phyloP scores from a whole-genome alignment of 1,140 invertebrate genomes.

The Apis florea region DNA sequence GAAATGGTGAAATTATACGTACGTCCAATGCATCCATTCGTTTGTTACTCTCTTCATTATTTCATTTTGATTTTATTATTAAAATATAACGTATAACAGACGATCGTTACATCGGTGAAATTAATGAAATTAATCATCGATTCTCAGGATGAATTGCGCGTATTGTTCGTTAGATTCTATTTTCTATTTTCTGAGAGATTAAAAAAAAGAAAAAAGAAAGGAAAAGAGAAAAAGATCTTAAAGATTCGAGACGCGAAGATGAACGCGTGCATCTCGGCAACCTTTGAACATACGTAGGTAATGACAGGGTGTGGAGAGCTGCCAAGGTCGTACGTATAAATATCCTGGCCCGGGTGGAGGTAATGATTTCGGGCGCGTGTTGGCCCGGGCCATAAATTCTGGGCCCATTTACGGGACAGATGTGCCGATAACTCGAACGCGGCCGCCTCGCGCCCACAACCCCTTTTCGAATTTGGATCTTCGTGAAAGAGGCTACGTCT shows the following conservation, averaged over 20 bases:
- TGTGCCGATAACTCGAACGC: slow-evolving; percentile 74
- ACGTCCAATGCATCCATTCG: no score
- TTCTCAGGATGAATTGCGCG: no score
- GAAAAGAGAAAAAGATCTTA: no score
- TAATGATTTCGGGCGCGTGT: slow-evolving; percentile 78
- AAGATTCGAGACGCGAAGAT: neutral
- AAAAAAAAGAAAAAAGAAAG: neutral
- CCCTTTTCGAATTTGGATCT: slow-evolving; percentile 60
- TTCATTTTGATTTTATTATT: neutral
- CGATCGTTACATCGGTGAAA: no score
- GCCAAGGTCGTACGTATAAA: slow-evolving; percentile 60
- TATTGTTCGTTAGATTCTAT: no score
- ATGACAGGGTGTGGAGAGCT: slow-evolving; percentile 70
- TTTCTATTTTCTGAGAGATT: neutral
- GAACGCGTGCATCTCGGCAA: slow-evolving; percentile 41
- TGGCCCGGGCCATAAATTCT: slow-evolving; percentile 74
- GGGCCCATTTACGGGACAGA: slow-evolving; percentile 76
- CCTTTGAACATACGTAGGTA: slow-evolving; percentile 54
- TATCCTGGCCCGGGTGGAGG: slow-evolving; percentile 55
- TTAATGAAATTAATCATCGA: no score
- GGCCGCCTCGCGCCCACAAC: slow-evolving; percentile 62
- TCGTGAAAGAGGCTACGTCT: neutral
- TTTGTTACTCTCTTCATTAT: neutral
- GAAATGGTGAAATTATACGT: neutral
- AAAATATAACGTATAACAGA: no score